A percentile compares a stretch with the other conserved stretches of the same genome.
These are phyloP conservation scores for Symphodus melops DNA, from an alignment of 2,113 vertebrate genomes.

Conservation along the genomic window DNA sequence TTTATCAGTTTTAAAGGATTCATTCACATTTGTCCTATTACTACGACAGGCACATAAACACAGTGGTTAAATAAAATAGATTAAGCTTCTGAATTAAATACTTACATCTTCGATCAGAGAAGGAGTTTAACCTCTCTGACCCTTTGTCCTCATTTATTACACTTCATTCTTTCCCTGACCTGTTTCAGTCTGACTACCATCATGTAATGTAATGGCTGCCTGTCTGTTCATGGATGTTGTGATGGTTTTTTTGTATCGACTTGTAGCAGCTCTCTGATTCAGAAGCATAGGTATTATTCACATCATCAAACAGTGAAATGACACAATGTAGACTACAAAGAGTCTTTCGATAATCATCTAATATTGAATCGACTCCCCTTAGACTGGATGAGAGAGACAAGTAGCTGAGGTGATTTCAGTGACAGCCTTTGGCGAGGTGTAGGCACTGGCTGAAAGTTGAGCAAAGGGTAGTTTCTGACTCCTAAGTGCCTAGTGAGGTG, in stretches of 20 bases:
- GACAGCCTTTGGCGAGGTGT: conserved; percentile 10
- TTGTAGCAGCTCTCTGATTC: not conserved
- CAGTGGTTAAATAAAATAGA: too few relatives aligned
- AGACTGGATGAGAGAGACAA: not conserved
- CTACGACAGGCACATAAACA: too few relatives aligned
- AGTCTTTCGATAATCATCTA: not conserved
- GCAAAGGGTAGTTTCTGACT: conserved; percentile 38
- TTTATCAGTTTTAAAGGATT: too few relatives aligned
- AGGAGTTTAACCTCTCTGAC: too few relatives aligned
- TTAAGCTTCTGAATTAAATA: too few relatives aligned
- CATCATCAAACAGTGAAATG: not conserved
- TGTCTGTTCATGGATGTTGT: not conserved
- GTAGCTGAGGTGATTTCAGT: not conserved
- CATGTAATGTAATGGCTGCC: not conserved
- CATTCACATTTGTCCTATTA: too few relatives aligned
- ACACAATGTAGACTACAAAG: not conserved
- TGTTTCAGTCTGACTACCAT: not conserved
- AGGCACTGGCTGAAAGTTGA: conserved; percentile 27
- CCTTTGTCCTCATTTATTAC: not conserved
- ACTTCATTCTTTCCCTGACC: not conserved
- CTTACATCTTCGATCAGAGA: too few relatives aligned
- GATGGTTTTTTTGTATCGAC: conserved; percentile 1
- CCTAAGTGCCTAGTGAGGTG: conserved; percentile 73
- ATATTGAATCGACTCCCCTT: not conserved
- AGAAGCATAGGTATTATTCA: not conserved